Evolutionary conservation across 2,888 invertebrate genomes (phyloP).

Genomic region (Pristionchus arcanus): DNA sequence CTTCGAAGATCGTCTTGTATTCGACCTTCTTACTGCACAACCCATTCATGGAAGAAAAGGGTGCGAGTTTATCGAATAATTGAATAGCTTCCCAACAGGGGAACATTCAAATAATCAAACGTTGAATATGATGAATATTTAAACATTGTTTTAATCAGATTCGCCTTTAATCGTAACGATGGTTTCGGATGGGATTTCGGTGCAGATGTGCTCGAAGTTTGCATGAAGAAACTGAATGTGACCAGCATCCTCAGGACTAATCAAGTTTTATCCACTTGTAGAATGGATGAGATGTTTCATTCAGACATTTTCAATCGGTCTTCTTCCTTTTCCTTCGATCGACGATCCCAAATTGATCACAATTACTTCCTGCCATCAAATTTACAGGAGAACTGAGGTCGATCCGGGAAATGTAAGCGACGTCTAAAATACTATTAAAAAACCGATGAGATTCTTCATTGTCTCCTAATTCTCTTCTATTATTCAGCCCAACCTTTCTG

Average conservation of each 20-base stretch:
- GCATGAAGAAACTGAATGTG: not conserved
- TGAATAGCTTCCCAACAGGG: no score
- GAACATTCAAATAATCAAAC: no score
- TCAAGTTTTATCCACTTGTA: not conserved
- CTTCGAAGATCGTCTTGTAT: not conserved
- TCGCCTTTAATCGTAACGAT: not conserved
- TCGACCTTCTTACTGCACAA: constrained; percentile 2
- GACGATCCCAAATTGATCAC: constrained; percentile 25
- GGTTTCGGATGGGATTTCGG: constrained; percentile 5
- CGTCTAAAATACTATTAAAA: not conserved
- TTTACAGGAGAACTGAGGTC: not conserved
- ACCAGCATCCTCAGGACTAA: constrained; percentile 17
- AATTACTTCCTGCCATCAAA: not conserved
- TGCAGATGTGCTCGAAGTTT: not conserved
- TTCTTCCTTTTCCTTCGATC: constrained; percentile 28
- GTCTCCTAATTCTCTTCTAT: not conserved
- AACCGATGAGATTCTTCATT: not conserved
- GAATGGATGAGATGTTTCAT: not conserved
- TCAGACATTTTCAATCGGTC: constrained; percentile 38
- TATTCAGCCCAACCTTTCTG: not conserved
- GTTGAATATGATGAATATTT: no score
- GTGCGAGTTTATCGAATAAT: not conserved
- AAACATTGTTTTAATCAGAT: not conserved
- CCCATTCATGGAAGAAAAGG: not conserved
- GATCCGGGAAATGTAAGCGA: constrained; percentile 13